Evolutionary conservation across 2,888 invertebrate genomes (phyloP).

Genomic region (Tetropium fuscum): DNA sequence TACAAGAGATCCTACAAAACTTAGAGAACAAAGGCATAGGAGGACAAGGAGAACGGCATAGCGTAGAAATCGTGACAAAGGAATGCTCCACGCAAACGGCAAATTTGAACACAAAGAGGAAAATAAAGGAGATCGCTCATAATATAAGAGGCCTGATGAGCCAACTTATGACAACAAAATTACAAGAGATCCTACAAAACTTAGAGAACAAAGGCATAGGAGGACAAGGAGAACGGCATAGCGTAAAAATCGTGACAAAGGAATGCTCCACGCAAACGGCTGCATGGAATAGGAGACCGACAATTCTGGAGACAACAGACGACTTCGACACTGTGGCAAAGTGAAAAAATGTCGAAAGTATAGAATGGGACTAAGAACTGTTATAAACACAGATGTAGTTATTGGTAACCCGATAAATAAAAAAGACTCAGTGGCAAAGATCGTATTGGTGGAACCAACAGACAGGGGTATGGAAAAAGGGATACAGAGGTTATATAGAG

Average conservation of each 20-base stretch:
- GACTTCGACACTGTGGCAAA: not conserved
- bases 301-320: not conserved
- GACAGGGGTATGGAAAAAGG: conserved; percentile 23
- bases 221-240: not conserved
- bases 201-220: not conserved
- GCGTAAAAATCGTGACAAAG: not conserved
- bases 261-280: not conserved
- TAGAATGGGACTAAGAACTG: not conserved
- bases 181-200: not conserved
- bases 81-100: too few species aligned
- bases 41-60: too few species aligned
- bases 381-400: not conserved
- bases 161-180: too few species aligned
- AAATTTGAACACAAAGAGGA: not conserved
- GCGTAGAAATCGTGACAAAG: too few species aligned
- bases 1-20: too few species aligned
- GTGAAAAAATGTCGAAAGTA: not conserved
- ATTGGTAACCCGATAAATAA: conserved; percentile 6
- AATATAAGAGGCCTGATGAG: too few species aligned
- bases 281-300: not conserved
- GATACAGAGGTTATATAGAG: conserved; percentile 25
- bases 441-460: conserved; percentile 24
- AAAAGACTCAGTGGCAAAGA: conserved; percentile 16
- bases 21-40: too few species aligned
- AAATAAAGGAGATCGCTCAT: not conserved